Evolutionary conservation across 2,113 vertebrate species (phyloP), one percentile per base, ranked within the genome.

Genomic region (Oncorhynchus masou): DNA sequence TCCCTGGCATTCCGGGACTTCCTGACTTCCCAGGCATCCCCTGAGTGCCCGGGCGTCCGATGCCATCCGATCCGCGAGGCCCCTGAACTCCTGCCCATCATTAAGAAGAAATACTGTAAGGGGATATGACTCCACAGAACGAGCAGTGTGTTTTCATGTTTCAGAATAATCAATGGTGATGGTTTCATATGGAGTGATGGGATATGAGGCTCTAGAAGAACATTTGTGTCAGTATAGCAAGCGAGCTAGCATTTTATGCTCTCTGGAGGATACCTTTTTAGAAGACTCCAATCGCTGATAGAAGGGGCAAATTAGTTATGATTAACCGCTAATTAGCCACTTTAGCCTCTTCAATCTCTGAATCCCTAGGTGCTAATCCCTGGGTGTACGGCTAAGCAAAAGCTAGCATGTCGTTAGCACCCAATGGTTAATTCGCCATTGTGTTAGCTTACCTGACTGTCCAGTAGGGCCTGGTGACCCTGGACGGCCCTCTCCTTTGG

Each of bases 11-110:
- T 29, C 94, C 94, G 0, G 87, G 83, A 1, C 79, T 74, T 8
- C 93, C 94, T 22, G 88, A 83, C 77, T 94, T 93, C 5, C 94
- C 94, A 2, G 92, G 88, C 57, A 85, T 85, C 66, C 94, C 94
- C n/a, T 91, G 83, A 68, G 84, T 85, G 4, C 94, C 94, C 20
- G 86, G 87, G 49, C 89, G 78, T 29, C 94, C 92, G 9, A 90
- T 79, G 66, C 94, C 93, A 81, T 92, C 92, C 2, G 86, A 89
- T 20, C 94, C 94, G 45, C 84, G 90, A 3, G 87, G 88, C 24
- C 94, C 94, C 54, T 90, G 90, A 9, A 89, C 81, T 20, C 94
- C 94, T 95, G 80, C 13, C n/a, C 65, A 57, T 13, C 25, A 62
- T 1, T 19, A 67, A 9, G 2, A 48, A 49, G 34, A 25, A 76